These are phyloP conservation scores for Herpailurus yagouaroundi DNA, from an alignment of 2,113 vertebrate species.

Conservation along the genomic window DNA sequence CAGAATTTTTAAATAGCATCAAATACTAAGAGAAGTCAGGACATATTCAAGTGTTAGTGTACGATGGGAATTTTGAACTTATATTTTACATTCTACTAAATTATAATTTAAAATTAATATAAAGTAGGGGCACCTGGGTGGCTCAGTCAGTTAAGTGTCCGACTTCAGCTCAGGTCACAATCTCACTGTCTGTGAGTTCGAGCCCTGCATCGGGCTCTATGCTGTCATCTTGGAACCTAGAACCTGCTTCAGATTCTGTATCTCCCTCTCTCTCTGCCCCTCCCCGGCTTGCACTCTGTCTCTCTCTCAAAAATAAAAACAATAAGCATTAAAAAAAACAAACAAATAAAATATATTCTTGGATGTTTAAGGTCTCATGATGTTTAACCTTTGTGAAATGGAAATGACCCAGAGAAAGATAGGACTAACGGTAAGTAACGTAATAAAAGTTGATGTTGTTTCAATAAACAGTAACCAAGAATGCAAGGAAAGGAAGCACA, in stretches of 20 bases:
- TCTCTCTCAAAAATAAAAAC: no score
- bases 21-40: neutral
- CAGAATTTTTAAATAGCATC: neutral
- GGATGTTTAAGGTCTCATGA: neutral
- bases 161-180: no score
- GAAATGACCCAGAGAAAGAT: neutral
- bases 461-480: neutral
- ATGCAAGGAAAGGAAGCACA: neutral
- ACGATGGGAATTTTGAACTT: neutral
- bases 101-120: conserved; percentile 15
- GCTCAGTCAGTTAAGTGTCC: no score
- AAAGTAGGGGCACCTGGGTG: neutral
- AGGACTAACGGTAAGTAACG: neutral
- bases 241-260: no score
- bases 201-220: no score
- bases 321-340: no score
- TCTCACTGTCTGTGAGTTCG: no score
- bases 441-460: neutral
- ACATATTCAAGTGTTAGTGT: neutral
- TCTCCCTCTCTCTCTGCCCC: no score
- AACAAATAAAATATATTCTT: neutral
- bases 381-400: neutral
- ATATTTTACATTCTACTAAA: neutral
- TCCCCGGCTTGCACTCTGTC: no score
- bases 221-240: no score